phyloP scores from a whole-genome alignment of 2,888 invertebrate genomes.

The Atethmia centrago region DNA sequence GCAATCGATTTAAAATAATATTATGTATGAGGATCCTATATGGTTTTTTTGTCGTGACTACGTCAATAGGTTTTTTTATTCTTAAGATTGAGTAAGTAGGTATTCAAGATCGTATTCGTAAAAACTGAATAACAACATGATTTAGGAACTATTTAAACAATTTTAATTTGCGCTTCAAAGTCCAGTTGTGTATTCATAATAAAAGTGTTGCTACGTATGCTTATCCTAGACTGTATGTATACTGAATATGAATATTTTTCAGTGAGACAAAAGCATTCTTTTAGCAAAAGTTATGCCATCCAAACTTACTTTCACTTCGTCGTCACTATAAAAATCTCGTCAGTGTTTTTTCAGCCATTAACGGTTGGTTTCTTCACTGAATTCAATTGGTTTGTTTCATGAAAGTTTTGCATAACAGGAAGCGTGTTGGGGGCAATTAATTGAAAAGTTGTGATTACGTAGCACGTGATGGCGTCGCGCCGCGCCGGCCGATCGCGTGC shows the following conservation, averaged over 20 bases:
- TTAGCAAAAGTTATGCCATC: not conserved
- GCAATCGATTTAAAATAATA: not conserved
- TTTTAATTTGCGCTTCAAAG: not conserved
- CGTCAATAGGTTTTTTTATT: slow-evolving; percentile 12
- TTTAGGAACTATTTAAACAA: not conserved
- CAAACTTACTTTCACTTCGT: slow-evolving; percentile 41
- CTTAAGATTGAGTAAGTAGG: not conserved
- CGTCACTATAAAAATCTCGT: slow-evolving; percentile 8
- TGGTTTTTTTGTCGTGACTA: slow-evolving; percentile 4
- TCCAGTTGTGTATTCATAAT: not conserved
- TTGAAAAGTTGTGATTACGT: slow-evolving; percentile 68
- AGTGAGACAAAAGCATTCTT: slow-evolving; percentile 30
- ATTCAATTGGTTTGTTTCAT: slow-evolving; percentile 53
- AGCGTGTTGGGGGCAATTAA: slow-evolving; percentile 67
- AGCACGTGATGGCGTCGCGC: slow-evolving; percentile 59
- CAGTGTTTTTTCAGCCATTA: slow-evolving; percentile 24
- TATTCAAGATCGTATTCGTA: not conserved
- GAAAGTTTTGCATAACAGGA: slow-evolving; percentile 71
- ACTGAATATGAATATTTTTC: not conserved
- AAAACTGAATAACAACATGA: not conserved
- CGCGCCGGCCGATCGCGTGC: slow-evolving; percentile 41
- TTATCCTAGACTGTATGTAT: not conserved
- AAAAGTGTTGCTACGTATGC: too few species aligned
- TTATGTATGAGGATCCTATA: not conserved
- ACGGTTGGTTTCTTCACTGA: slow-evolving; percentile 36